Evolutionary conservation across 2,113 vertebrate genomes (phyloP), one percentile per base, ranked within the genome.

Genomic region (Saguinus midas): DNA sequence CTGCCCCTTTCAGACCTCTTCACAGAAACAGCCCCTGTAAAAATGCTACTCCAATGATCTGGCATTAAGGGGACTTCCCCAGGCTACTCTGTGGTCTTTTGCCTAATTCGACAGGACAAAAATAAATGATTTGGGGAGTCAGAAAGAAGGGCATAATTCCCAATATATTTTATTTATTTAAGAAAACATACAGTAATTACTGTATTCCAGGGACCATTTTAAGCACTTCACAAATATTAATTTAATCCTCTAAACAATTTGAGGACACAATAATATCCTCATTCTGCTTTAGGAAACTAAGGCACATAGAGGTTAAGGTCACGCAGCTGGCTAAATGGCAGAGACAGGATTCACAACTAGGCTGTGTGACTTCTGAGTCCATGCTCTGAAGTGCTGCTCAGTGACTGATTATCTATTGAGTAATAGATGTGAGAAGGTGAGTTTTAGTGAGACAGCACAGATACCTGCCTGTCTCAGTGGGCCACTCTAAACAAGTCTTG

Each of bases 231-330:
- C 8, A 90, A 64, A 82, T 79, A 66, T 25, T 81, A 72, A 92
- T 48, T 61, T 52, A 70, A 64, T 72, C 45, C 16, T 94, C 72
- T 87, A 52, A 90, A 91, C 10, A 58, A 88, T 20, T 75, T 50
- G 13, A 78, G 16, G 23, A 76, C 35, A 87, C 5, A 72, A 16
- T 0, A n/a, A 7, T 32, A 81, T 40, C 8, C 18, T 55, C 45
- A 81, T 55, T 91, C 87, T 68, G 78, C 8, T 82, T 82, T 21
- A 85, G 32, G n/a, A 95, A 95, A 58, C n/a, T 17, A 68, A 93
- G 78, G 37, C 40, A 79, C 7, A 61, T 3, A 79, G 55, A 83
- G 9, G 45, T 25, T 18, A 85, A 75, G 50, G 29, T 68, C 61
- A 58, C 3, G 20, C 0, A 8, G 29, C 52, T 79, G 20, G 1